Evolutionary conservation across 1,140 invertebrate genomes (phyloP), one percentile per base, ranked within the genome.

Genomic region (Nasonia vitripennis): DNA sequence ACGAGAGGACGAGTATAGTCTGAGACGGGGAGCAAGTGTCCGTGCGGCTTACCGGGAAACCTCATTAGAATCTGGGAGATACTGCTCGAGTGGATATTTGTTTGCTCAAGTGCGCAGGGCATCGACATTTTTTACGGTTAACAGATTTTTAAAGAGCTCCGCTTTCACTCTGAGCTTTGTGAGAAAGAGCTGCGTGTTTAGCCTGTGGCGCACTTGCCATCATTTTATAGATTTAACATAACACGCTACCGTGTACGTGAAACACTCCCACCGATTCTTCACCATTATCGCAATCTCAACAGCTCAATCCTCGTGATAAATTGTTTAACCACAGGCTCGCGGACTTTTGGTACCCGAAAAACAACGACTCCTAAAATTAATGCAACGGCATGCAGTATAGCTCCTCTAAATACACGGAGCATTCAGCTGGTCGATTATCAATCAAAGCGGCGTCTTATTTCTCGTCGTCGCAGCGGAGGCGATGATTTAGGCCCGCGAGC

Each of bases 381-480:
- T 82, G 70, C 81, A 62, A 34, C 71, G 5, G 34, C 34, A 37
- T 27, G 34, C 34, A 37, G 34, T 6, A 37, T 48, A 62, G 5
- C 67, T n/a, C 9, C 17, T 27, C 48, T 82, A 82, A 82, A 82
- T 82, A 62, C 17, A 74, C 45, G 6, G 17, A 62, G 7, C n/a
- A 62, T 62, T 62, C 55, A 20, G 7, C 17, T 17, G 20, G 55
- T 20, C 79, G 81, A 74, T 48, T 74, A 82, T 82, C 48, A 37
- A 75, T 82, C 81, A 82, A 23, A 2, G 78, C 14, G 20, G 17
- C 20, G 17, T 62, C 48, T 17, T 51, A 12, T 12, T 51, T 17
- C 12, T 51, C 48, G 48, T 51, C 48, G 48, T 51, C 48, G 48
- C 11, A 17, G 12, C 34, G 12, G 68, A n/a, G 68, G 27, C 31